Percentiles rank a stretch among this genome's conserved stretches.
phyloP scores from a whole-genome alignment of 1,140 invertebrate species.

The Saccostrea glomerata region DNA sequence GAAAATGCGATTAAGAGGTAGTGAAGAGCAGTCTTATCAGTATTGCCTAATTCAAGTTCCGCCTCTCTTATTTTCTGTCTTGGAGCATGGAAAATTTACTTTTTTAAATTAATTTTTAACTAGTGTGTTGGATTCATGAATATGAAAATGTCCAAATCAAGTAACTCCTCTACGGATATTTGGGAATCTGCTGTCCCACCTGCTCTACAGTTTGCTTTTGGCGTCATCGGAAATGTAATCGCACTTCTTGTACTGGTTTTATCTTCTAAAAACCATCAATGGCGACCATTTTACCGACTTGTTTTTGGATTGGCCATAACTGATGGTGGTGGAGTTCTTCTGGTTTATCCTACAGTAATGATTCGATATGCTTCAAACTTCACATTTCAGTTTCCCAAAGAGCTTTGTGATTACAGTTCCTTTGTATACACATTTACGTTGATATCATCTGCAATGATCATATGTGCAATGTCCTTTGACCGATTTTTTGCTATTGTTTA shows the following conservation, averaged over 20 bases:
- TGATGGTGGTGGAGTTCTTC: conserved; percentile 68
- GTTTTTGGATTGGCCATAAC: conserved; percentile 68
- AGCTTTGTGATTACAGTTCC: conserved; percentile 74
- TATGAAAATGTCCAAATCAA: neutral
- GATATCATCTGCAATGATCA: conserved; percentile 75
- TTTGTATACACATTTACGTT: conserved; percentile 77
- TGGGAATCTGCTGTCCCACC: conserved; percentile 16
- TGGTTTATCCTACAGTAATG: conserved; percentile 68
- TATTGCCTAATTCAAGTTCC: neutral
- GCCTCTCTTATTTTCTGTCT: neutral
- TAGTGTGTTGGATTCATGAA: neutral
- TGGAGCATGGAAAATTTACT: neutral
- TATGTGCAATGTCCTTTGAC: conserved; percentile 79
- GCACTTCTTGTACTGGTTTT: conserved; percentile 62
- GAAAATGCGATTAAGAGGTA: neutral
- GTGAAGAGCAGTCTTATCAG: neutral
- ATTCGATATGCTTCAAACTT: conserved; percentile 64
- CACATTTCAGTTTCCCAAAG: conserved; percentile 64
- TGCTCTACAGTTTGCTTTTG: conserved; percentile 62
- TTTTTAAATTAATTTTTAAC: neutral
- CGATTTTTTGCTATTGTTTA: conserved; percentile 76
- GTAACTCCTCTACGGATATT: neutral
- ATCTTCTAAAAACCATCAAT: conserved; percentile 61
- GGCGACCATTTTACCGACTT: conserved; percentile 67
- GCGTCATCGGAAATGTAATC: conserved; percentile 66